Evolutionary conservation across 2,113 vertebrate species (phyloP).

Genomic region (Brienomyrus brachyistius): DNA sequence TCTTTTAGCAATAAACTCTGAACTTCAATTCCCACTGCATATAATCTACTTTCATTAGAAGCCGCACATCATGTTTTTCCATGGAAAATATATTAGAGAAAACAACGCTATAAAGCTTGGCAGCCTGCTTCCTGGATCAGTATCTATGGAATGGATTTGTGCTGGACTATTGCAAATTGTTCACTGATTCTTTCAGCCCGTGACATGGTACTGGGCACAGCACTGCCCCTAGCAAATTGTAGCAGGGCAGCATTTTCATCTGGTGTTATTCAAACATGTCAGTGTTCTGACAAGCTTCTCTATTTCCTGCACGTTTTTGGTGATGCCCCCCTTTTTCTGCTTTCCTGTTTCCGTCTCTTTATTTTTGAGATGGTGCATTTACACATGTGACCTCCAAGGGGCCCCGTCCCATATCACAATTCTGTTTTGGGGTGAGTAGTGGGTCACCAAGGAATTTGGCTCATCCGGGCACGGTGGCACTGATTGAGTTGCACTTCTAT

Average conservation of each 20-base stretch:
- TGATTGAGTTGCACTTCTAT: conserved; percentile 50
- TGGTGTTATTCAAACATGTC: neutral
- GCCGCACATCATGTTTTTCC: neutral
- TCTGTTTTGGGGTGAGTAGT: neutral
- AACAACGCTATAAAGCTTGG: neutral
- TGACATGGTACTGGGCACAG: neutral
- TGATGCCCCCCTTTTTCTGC: neutral
- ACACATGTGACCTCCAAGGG: neutral
- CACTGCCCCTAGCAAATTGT: too few relatives aligned
- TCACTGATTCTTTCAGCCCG: neutral
- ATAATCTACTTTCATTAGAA: neutral
- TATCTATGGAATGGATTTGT: conserved; percentile 26
- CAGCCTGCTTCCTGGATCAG: conserved; percentile 13
- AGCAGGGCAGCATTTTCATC: neutral
- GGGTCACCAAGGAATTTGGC: neutral
- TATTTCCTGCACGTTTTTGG: neutral
- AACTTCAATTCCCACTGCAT: neutral
- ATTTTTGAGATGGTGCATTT: neutral
- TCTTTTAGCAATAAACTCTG: neutral
- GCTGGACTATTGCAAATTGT: conserved; percentile 23
- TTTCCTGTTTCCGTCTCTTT: neutral
- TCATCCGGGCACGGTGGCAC: conserved; percentile 17
- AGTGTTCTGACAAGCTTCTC: neutral
- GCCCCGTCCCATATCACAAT: neutral
- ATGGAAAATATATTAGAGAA: neutral